A percentile compares a stretch with the other conserved stretches of the same genome.
Evolutionary conservation across 2,797 vertebrate species (phyloP).

Genomic region (Pantherophis alleghaniensis): DNA sequence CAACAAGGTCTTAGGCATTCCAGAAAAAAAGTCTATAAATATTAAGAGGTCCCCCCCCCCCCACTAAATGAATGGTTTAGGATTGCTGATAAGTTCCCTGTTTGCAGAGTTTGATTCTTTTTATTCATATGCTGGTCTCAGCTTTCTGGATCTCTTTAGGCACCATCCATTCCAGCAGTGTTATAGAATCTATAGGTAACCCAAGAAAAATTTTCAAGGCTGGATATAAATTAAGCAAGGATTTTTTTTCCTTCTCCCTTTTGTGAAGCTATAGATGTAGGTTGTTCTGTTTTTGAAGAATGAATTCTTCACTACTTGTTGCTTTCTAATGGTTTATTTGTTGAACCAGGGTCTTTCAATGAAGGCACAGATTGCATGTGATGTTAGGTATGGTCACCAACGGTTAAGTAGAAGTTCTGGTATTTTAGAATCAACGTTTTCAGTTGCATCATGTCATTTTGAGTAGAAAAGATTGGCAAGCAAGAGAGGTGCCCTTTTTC

Average conservation of each 20-base stretch:
- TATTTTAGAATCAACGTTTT: not conserved
- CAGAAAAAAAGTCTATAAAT: not conserved
- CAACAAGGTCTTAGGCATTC: not conserved
- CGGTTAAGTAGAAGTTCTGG: not conserved
- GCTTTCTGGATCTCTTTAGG: not conserved
- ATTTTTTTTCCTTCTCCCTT: not conserved
- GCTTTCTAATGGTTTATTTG: not conserved
- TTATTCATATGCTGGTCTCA: not conserved
- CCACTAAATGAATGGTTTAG: not conserved
- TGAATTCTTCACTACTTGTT: not conserved
- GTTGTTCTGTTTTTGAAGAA: not conserved
- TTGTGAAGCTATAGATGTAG: not conserved
- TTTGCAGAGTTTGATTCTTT: conserved; percentile 7
- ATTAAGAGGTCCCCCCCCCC: not conserved
- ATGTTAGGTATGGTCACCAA: not conserved
- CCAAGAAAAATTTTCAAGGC: not conserved
- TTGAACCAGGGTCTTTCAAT: not conserved
- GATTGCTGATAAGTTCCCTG: not conserved
- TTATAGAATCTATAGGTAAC: not conserved
- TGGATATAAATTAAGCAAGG: not conserved
- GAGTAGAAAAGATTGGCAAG: not conserved
- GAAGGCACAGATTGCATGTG: not conserved
- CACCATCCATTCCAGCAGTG: not conserved
- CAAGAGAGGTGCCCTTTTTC: not conserved
- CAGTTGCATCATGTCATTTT: not conserved